These are phyloP conservation scores for Rhabdophis nuchalis DNA, from an alignment of 2,797 vertebrate species.

Conservation along the genomic window DNA sequence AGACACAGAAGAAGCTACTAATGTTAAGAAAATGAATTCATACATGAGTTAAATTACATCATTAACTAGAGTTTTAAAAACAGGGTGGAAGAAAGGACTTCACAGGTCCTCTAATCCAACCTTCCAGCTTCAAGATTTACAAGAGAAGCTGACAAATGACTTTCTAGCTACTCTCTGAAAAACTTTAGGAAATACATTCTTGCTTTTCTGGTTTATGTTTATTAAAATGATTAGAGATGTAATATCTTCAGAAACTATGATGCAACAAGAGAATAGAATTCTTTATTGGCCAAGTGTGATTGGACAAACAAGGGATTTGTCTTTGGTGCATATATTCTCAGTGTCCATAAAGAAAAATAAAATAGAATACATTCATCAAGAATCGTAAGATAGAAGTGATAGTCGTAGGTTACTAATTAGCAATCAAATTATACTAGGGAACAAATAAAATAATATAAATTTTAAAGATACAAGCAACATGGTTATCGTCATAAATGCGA, in stretches of 20 bases:
- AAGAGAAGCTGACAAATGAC: background rate
- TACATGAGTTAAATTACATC: background rate
- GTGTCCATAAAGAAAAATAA: no score
- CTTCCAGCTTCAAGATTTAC: background rate
- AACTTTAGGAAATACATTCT: background rate
- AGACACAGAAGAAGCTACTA: background rate
- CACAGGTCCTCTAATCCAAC: background rate
- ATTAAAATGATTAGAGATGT: background rate
- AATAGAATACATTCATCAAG: no score
- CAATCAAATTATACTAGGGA: no score
- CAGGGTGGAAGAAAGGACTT: background rate
- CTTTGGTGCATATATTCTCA: no score
- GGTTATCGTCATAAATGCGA: no score
- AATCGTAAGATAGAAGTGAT: no score
- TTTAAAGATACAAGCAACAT: no score
- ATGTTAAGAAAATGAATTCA: background rate
- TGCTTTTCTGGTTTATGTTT: background rate
- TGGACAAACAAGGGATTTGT: no score
- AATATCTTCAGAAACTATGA: background rate
- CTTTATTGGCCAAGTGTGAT: no score
- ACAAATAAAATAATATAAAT: no score
- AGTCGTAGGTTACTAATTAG: no score
- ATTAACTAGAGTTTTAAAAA: background rate
- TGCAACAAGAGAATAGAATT: background rate
- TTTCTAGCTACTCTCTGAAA: background rate